Evolutionary conservation across 2,113 vertebrate genomes (phyloP).

Genomic region (Cephalopterus ornatus): DNA sequence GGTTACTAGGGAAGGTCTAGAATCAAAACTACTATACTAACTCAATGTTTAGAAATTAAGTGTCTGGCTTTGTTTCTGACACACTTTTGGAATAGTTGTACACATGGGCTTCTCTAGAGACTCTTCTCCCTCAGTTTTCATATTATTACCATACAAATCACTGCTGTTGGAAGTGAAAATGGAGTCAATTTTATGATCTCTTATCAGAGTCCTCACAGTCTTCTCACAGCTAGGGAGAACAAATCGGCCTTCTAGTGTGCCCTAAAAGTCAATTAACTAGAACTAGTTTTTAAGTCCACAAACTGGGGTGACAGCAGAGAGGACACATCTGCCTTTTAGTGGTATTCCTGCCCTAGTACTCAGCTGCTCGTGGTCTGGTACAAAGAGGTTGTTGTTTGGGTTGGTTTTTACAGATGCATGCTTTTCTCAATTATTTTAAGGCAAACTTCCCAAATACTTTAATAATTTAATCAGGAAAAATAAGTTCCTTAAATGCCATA

Average conservation of each 20-base stretch:
- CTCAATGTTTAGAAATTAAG: not conserved
- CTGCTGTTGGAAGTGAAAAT: not conserved
- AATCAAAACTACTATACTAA: too few relatives aligned
- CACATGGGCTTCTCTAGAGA: not conserved
- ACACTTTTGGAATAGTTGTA: not conserved
- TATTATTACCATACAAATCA: slow-evolving; percentile 4
- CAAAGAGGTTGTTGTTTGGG: not conserved
- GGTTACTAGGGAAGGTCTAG: too few relatives aligned
- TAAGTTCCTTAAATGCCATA: not conserved
- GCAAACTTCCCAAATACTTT: not conserved
- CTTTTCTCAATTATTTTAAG: not conserved
- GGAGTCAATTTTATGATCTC: not conserved
- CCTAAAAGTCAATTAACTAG: not conserved
- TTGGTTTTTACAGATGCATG: not conserved
- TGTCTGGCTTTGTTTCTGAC: not conserved
- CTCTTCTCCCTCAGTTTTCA: not conserved
- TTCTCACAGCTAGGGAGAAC: not conserved
- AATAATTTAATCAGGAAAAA: not conserved
- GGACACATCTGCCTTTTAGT: not conserved
- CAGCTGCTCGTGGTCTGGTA: not conserved
- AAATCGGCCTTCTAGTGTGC: slow-evolving; percentile 9
- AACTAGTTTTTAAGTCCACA: not conserved
- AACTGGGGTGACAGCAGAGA: not conserved
- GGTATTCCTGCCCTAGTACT: not conserved
- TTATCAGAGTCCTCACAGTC: not conserved